These are phyloP conservation scores for Clistopyga incitator DNA, from an alignment of 2,888 invertebrate genomes.

Conservation along the genomic window DNA sequence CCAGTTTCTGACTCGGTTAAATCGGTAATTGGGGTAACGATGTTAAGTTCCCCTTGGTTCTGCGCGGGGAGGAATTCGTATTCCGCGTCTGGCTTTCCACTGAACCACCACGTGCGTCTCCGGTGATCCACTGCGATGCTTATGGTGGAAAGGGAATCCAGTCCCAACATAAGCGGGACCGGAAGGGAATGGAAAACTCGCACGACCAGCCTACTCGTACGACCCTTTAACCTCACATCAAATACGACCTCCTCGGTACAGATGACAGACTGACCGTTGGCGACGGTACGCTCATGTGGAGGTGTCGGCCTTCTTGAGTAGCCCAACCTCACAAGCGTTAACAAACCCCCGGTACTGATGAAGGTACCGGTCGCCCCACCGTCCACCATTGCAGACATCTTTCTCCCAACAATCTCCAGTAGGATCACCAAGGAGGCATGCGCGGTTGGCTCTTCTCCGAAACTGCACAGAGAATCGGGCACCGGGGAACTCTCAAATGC, in stretches of 20 bases:
- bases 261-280: neutral
- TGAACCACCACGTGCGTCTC: neutral
- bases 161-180: neutral
- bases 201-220: neutral
- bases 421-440: neutral
- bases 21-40: neutral
- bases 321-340: neutral
- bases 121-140: neutral
- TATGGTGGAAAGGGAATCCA: neutral
- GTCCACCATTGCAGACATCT: neutral
- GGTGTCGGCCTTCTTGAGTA: neutral
- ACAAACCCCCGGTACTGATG: neutral
- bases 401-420: neutral
- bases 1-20: neutral
- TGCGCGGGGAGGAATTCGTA: neutral
- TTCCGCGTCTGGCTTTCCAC: neutral
- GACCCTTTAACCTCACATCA: neutral
- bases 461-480: neutral
- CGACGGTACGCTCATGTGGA: neutral
- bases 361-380: neutral
- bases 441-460: neutral
- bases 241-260: neutral
- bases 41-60: neutral
- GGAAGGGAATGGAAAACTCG: neutral
- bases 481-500: neutral